Percentiles rank a stretch among this genome's conserved stretches.
These are phyloP conservation scores for Oscheius sp. DNA, from an alignment of 2,888 invertebrate species.

Conservation along the genomic window DNA sequence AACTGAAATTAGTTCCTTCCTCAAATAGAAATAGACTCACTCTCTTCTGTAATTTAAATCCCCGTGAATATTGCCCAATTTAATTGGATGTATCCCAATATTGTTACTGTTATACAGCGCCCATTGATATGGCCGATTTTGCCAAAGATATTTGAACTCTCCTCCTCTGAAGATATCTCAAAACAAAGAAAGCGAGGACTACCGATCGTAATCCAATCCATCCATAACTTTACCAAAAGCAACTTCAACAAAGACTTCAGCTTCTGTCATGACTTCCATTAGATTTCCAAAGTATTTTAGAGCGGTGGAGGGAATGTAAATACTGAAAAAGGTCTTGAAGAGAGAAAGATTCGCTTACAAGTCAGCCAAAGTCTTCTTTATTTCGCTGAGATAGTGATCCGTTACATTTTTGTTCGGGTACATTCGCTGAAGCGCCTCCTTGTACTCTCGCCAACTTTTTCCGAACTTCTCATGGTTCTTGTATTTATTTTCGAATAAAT, in stretches of 20 bases:
- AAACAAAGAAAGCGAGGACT: background rate
- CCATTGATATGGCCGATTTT: background rate
- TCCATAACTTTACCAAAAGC: background rate
- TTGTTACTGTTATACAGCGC: background rate
- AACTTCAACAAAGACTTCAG: background rate
- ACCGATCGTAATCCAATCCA: background rate
- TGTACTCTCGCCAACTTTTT: background rate
- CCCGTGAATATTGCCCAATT: background rate
- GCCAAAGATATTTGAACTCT: constrained; percentile 6
- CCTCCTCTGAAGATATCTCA: background rate
- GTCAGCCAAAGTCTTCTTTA: background rate
- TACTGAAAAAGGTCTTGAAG: background rate
- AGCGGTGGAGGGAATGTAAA: background rate
- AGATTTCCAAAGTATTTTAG: background rate
- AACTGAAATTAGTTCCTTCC: too few species aligned
- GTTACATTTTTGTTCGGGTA: too few species aligned
- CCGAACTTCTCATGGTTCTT: background rate
- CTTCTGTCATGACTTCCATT: background rate
- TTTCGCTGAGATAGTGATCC: background rate
- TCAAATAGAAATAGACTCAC: background rate
- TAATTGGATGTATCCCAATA: constrained; percentile 13
- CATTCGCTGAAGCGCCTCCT: background rate
- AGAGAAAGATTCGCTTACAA: background rate
- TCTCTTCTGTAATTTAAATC: background rate
- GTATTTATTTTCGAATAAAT: background rate